These are phyloP conservation scores for Hypomesus transpacificus DNA, from an alignment of 2,113 vertebrate genomes.

Conservation along the genomic window DNA sequence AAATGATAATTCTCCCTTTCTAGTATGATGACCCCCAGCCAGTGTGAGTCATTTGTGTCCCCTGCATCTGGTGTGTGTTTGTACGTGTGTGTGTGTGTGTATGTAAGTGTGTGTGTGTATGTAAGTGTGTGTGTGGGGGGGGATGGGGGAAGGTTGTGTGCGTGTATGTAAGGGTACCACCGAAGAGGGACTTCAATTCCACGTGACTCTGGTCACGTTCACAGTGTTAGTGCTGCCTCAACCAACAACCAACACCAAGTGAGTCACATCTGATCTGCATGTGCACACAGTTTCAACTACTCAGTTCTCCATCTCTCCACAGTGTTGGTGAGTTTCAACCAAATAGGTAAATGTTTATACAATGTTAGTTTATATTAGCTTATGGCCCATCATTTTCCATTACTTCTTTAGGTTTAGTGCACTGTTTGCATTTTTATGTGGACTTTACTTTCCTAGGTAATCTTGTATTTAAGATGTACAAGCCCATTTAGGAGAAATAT, in stretches of 20 bases:
- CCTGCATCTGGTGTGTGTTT: not conserved
- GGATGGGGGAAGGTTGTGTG: not conserved
- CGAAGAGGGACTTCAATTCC: not conserved
- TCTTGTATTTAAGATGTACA: too few relatives aligned
- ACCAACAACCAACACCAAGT: conserved; percentile 1
- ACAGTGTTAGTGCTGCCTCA: conserved; percentile 19
- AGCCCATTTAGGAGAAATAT: too few relatives aligned
- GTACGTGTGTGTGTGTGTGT: not conserved
- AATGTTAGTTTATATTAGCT: not conserved
- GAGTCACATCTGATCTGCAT: not conserved
- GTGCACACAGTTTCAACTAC: not conserved
- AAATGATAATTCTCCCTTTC: not conserved
- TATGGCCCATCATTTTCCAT: too few relatives aligned
- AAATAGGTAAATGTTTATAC: not conserved
- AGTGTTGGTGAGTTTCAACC: too few relatives aligned
- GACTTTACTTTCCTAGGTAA: too few relatives aligned
- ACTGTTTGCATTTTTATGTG: too few relatives aligned
- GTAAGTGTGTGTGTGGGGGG: not conserved
- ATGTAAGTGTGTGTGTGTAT: not conserved
- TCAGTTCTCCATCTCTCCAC: too few relatives aligned
- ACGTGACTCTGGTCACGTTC: conserved; percentile 19
- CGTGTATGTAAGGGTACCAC: not conserved
- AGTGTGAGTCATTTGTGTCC: conserved; percentile 3
- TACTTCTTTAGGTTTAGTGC: too few relatives aligned
- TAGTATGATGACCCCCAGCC: not conserved